These are phyloP conservation scores for Heliangelus exortis DNA, from an alignment of 2,797 vertebrate species.

Conservation along the genomic window DNA sequence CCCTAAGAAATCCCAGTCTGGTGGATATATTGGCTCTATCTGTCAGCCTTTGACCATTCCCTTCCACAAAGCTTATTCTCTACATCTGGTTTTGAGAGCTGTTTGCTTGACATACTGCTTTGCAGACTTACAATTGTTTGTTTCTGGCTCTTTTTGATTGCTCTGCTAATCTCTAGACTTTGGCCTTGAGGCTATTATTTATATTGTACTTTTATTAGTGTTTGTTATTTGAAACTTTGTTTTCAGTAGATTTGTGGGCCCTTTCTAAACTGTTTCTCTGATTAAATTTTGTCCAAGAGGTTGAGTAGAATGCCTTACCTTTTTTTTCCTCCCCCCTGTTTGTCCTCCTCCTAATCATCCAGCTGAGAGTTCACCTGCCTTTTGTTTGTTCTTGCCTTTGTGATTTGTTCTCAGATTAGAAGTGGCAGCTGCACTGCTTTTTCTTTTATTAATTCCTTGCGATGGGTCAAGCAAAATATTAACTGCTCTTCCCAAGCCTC, in stretches of 20 bases:
- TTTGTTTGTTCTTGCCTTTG: slow-evolving; percentile 37
- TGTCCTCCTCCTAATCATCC: background rate
- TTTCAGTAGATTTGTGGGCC: slow-evolving; percentile 1
- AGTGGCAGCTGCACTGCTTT: slow-evolving; percentile 41
- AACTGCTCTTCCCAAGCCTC: background rate
- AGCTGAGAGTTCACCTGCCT: slow-evolving; percentile 51
- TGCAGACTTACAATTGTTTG: background rate
- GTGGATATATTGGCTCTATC: slow-evolving; percentile 21
- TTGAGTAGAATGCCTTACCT: background rate
- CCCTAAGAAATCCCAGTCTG: background rate
- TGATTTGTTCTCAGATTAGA: slow-evolving; percentile 53
- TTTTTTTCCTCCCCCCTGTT: background rate
- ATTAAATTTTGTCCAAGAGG: slow-evolving; percentile 29
- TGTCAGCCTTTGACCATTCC: background rate
- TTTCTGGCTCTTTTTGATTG: slow-evolving; percentile 48
- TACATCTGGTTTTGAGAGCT: slow-evolving; percentile 25
- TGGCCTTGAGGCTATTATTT: slow-evolving; percentile 56
- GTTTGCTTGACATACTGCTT: slow-evolving; percentile 39
- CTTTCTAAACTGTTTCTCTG: slow-evolving; percentile 32
- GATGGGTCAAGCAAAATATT: slow-evolving; percentile 36
- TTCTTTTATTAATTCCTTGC: slow-evolving; percentile 35
- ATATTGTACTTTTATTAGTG: slow-evolving; percentile 55
- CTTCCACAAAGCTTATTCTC: background rate
- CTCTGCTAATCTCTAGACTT: slow-evolving; percentile 61
- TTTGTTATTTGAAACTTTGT: slow-evolving; percentile 52